A percentile compares a stretch with the other conserved stretches of the same genome.
Evolutionary conservation across 1,140 invertebrate genomes (phyloP).

Genomic region (Aphis gossypii): DNA sequence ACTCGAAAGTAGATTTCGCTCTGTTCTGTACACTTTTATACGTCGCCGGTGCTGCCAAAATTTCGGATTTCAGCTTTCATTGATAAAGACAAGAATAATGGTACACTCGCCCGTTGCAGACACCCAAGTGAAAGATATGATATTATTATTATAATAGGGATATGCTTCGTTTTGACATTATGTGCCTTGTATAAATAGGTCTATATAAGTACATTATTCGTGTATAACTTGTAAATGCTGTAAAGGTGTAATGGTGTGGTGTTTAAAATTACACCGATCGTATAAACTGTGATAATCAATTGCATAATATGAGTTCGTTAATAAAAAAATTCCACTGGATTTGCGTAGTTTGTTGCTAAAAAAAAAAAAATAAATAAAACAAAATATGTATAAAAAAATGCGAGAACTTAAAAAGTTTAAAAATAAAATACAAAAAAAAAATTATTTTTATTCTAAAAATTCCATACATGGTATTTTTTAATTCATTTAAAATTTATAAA

Average conservation of each 20-base stretch:
- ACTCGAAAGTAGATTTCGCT: neutral
- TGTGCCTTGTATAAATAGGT: neutral
- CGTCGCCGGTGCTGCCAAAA: neutral
- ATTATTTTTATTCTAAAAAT: neutral
- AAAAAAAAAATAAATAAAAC: neutral
- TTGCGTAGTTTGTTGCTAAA: neutral
- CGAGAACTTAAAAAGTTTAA: neutral
- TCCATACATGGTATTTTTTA: slow-evolving; percentile 17
- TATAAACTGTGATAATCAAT: neutral
- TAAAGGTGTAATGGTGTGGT: neutral
- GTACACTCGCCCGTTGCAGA: neutral
- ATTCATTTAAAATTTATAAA: slow-evolving; percentile 24
- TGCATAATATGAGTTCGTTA: neutral
- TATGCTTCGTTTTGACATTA: neutral
- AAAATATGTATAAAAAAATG: neutral
- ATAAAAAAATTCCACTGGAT: neutral
- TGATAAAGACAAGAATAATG: slow-evolving; percentile 13
- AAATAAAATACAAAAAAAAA: neutral
- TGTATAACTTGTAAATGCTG: neutral
- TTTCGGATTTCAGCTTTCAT: neutral
- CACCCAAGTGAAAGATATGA: neutral
- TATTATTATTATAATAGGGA: neutral
- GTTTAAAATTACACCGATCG: neutral
- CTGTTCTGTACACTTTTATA: neutral
- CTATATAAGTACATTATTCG: neutral